Evolutionary conservation across 2,888 invertebrate species (phyloP), one percentile per base, ranked within the genome.

Genomic region (Helobdella robusta): DNA sequence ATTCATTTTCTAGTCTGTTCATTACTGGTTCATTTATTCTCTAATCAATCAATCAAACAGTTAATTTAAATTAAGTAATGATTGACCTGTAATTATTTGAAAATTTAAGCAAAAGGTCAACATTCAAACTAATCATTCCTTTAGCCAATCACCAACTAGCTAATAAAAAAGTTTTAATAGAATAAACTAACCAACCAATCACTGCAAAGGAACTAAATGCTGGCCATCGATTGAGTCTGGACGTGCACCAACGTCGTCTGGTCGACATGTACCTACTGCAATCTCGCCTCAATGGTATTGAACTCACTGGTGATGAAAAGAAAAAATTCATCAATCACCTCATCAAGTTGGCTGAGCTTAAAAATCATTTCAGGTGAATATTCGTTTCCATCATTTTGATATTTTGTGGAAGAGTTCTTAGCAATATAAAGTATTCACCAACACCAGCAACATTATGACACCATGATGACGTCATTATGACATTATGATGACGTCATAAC

Each of bases 211-310:
- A 80, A 72, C 74, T 81, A 59, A 73, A 78, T 59, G 73, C 74
- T 8, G 34, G 30, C 46, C 73, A 70, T 74, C 77, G 68, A 68
- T 72, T 67, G 70, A 81, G 67, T 79, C 78, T 70, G 83, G 84
- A 72, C 85, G 87, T 80, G 83, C 69, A 73, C 23, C 80, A 91
- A 77, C 83, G 82, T 68, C 83, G 89, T 68, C 79, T 92, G 15
- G 79, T 91, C 11, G 83, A 86, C 59, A 91, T 91, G 80, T 90
- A 86, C 77, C 77, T 86, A 63, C 78, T 89, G 20, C 92, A 93
- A 81, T 89, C 89, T 2, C 85, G 84, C 75, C 81, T 92, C 2
- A 90, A 90, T 77, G 93, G 92, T 0, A 80, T 91, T 52, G 86
- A 86, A 56, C 78, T 91, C 0, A 78, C 81, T 54, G 82, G 83